phyloP scores from a whole-genome alignment of 2,797 vertebrate genomes.

The Lepus oiostolus region DNA sequence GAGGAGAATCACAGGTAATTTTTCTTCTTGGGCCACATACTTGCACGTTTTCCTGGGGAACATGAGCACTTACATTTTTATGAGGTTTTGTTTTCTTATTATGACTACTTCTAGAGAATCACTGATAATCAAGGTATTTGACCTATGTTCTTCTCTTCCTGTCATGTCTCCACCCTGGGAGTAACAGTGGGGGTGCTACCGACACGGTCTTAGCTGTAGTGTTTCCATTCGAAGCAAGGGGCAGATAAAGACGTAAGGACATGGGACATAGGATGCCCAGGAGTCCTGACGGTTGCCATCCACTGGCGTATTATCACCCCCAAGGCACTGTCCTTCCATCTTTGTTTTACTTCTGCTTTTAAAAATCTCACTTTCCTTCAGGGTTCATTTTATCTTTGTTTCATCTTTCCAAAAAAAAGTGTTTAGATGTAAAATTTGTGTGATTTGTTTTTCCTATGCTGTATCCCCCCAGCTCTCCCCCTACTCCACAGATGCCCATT shows the following conservation, averaged over 20 bases:
- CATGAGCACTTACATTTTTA: constrained; percentile 58
- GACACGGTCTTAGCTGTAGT: not conserved
- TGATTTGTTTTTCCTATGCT: not conserved
- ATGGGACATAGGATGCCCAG: too few species aligned
- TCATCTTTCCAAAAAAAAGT: not conserved
- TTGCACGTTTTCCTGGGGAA: constrained; percentile 52
- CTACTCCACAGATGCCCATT: not conserved
- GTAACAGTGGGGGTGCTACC: not conserved
- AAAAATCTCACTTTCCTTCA: not conserved
- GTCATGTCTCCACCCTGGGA: not conserved
- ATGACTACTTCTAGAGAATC: not conserved
- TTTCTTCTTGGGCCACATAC: constrained; percentile 30
- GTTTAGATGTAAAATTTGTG: not conserved
- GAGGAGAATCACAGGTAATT: constrained; percentile 96
- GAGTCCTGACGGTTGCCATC: not conserved
- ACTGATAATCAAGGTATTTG: not conserved
- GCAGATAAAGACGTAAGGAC: not conserved
- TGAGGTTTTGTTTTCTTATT: not conserved
- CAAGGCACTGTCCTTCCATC: not conserved
- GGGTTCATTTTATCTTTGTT: constrained; percentile 15
- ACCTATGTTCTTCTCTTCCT: not conserved
- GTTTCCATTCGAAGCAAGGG: not conserved
- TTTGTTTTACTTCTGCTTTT: constrained; percentile 22
- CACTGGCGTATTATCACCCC: not conserved
- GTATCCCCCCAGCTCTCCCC: too few species aligned